Percentiles rank a stretch among this genome's conserved stretches.
Evolutionary conservation across 2,797 vertebrate genomes (phyloP).

Genomic region (Xerus rutilus): DNA sequence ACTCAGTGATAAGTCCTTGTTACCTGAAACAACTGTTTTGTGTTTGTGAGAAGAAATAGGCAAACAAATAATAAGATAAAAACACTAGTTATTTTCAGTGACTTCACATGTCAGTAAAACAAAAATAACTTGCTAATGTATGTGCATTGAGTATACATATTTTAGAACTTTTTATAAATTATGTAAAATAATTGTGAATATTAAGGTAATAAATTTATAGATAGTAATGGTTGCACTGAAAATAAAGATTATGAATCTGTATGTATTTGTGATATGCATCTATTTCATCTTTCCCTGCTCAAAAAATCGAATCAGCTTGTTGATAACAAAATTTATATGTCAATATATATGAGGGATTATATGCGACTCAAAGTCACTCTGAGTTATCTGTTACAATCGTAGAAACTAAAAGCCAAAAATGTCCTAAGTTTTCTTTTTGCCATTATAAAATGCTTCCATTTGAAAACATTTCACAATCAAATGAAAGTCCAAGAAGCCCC

Average conservation of each 20-base stretch:
- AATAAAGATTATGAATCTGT: neutral
- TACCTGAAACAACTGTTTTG: neutral
- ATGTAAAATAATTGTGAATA: neutral
- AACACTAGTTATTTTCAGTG: neutral
- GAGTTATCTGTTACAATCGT: neutral
- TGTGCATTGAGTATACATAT: neutral
- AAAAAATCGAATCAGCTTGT: neutral
- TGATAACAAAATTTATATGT: neutral
- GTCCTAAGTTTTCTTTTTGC: neutral
- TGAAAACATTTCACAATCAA: neutral
- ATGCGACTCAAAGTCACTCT: neutral
- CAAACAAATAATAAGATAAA: neutral
- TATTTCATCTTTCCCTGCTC: neutral
- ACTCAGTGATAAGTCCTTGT: rapidly evolving
- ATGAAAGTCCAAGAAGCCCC: neutral
- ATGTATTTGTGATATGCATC: neutral
- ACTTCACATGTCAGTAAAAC: neutral
- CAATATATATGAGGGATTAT: neutral
- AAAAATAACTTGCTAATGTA: neutral
- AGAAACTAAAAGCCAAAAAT: neutral
- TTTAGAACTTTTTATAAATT: neutral
- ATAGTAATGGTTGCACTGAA: no score
- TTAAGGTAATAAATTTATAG: neutral
- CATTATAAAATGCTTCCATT: neutral
- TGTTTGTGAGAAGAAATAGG: neutral